Conservation (phyloP, 2,888 invertebrate genomes). For the Psylliodes chrysocephalus region DNA sequence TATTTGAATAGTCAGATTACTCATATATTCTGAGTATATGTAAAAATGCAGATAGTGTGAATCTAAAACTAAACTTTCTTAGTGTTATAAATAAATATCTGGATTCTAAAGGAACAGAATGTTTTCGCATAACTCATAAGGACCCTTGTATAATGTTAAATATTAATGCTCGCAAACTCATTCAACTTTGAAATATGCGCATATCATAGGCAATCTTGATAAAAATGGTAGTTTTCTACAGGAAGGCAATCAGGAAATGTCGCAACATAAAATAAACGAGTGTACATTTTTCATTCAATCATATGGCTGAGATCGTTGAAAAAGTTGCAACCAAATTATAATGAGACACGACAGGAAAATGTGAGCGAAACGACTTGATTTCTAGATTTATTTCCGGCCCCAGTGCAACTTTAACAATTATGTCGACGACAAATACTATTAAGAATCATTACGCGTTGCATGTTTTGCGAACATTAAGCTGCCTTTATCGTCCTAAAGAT, state of each 20-base stretch:
- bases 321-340: slow-evolving; percentile 24
- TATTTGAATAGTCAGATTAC: too few relatives aligned
- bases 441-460: slow-evolving; percentile 36
- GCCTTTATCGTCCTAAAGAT: slow-evolving; percentile 21
- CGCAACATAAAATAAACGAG: slow-evolving; percentile 31
- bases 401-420: slow-evolving; percentile 36
- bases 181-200: slow-evolving; percentile 21
- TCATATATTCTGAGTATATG: too few relatives aligned
- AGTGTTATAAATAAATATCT: too few relatives aligned
- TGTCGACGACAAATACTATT: slow-evolving; percentile 38
- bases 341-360: slow-evolving; percentile 29
- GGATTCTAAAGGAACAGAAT: neutral
- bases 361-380: slow-evolving; percentile 34
- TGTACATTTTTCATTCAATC: slow-evolving; percentile 29
- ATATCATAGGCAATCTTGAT: slow-evolving; percentile 19
- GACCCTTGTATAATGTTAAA: neutral
- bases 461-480: slow-evolving; percentile 32
- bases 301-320: slow-evolving; percentile 18
- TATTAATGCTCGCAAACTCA: neutral
- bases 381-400: slow-evolving; percentile 30
- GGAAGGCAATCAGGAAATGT: slow-evolving; percentile 31
- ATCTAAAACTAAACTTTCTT: too few relatives aligned
- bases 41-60: too few relatives aligned
- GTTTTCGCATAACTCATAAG: neutral
- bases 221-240: slow-evolving; percentile 18